These are phyloP conservation scores for Diplodus puntazzo DNA, from an alignment of 2,797 vertebrate genomes.

Conservation along the genomic window DNA sequence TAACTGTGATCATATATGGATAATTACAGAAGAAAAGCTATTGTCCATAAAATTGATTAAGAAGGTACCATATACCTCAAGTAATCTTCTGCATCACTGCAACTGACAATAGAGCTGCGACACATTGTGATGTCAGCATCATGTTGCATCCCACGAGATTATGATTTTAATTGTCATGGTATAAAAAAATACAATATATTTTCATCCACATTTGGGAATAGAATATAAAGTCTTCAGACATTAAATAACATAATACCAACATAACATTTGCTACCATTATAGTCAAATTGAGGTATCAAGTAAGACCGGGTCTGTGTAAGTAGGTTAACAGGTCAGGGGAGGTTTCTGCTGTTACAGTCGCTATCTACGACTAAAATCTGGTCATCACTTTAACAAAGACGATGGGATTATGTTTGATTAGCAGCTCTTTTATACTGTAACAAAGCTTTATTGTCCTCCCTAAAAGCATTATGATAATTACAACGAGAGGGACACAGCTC, in stretches of 20 bases:
- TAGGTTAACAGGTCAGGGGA: slow-evolving; percentile 28
- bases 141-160: neutral
- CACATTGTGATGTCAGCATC: neutral
- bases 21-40: neutral
- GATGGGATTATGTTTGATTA: neutral
- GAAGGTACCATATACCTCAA: neutral
- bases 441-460: neutral
- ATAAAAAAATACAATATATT: neutral
- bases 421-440: neutral
- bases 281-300: neutral
- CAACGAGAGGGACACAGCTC: neutral
- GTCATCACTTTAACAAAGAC: neutral
- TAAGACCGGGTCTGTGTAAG: neutral
- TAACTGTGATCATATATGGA: neutral
- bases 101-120: neutral
- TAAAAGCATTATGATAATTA: neutral
- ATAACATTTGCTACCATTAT: neutral
- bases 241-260: neutral
- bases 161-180: neutral
- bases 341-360: neutral
- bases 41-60: neutral
- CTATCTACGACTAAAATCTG: slow-evolving; percentile 3
- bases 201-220: neutral
- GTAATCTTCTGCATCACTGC: neutral
- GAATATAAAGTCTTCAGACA: neutral